phyloP scores from a whole-genome alignment of 2,888 invertebrate genomes.

The Halictus ligatus region DNA sequence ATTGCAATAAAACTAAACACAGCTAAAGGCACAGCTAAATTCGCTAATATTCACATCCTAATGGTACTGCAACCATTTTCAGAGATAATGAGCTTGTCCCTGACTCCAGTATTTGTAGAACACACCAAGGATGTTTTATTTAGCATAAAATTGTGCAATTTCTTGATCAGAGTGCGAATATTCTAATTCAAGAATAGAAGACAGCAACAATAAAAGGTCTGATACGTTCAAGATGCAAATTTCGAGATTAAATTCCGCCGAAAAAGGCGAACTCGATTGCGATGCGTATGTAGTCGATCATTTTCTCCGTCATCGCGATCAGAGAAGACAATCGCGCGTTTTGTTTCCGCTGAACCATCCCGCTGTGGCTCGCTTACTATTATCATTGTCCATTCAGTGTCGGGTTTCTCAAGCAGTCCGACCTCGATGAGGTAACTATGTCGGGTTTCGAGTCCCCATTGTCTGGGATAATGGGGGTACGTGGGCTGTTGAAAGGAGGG shows the following conservation, averaged over 20 bases:
- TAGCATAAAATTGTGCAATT: background rate
- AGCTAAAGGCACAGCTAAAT: too few relatives aligned
- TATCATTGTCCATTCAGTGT: slow-evolving; percentile 25
- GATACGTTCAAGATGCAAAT: background rate
- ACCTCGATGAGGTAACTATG: slow-evolving; percentile 60
- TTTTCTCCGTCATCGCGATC: slow-evolving; percentile 13
- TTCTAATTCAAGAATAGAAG: background rate
- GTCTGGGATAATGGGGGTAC: slow-evolving; percentile 52
- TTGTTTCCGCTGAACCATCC: slow-evolving; percentile 9
- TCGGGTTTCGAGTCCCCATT: slow-evolving; percentile 45
- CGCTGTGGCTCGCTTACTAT: background rate
- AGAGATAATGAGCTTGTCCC: background rate
- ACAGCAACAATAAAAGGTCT: background rate
- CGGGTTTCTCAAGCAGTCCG: slow-evolving; percentile 53
- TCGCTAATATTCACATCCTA: background rate
- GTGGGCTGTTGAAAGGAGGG: slow-evolving; percentile 48
- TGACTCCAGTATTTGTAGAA: background rate
- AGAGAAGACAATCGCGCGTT: slow-evolving; percentile 17
- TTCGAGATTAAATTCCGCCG: too few relatives aligned
- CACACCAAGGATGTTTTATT: background rate
- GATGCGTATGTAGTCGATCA: background rate
- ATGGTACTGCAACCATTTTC: background rate
- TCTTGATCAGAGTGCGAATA: background rate
- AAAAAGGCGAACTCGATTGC: background rate
- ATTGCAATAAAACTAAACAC: too few relatives aligned